Conservation (phyloP, 2,888 invertebrate genomes). For the Caenorhabditis zanzibari region DNA sequence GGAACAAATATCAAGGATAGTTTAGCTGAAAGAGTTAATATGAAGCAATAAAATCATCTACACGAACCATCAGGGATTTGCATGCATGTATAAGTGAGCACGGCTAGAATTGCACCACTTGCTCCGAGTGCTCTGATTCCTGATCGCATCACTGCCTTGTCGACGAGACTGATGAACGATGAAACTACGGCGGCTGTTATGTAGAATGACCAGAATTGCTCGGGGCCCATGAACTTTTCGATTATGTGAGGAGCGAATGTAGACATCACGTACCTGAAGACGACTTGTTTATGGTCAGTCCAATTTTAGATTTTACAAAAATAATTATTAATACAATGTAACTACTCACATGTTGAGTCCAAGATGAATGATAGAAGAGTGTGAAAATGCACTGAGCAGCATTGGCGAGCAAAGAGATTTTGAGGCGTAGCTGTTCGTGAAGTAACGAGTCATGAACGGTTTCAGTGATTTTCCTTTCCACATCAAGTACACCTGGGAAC, state of each 20-base stretch:
- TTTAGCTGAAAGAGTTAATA: conserved; percentile 85
- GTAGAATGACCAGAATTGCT: conserved; percentile 91
- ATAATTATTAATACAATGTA: too few species aligned
- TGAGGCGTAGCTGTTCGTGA: conserved; percentile 81
- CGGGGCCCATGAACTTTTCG: conserved; percentile 74
- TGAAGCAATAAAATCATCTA: neutral
- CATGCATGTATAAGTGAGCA: conserved; percentile 92
- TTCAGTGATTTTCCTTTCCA: conserved; percentile 76
- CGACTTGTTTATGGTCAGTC: too few species aligned
- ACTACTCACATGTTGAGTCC: conserved; percentile 97
- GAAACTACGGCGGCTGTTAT: conserved; percentile 89
- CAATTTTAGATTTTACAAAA: too few species aligned
- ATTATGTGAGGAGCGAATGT: conserved; percentile 64
- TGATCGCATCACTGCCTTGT: conserved; percentile 88
- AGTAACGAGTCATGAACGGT: conserved; percentile 80
- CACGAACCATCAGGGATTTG: conserved; percentile 92
- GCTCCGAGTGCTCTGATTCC: conserved; percentile 93
- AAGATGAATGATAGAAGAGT: conserved; percentile 91
- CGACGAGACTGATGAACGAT: conserved; percentile 90
- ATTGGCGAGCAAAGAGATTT: conserved; percentile 90
- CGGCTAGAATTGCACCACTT: conserved; percentile 95
- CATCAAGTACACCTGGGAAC: conserved; percentile 66
- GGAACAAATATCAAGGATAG: conserved; percentile 94
- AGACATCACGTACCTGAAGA: conserved; percentile 56
- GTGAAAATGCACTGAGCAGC: conserved; percentile 96